Evolutionary conservation across 2,113 vertebrate species (phyloP), one percentile per base, ranked within the genome.

Genomic region (Mastomys coucha): DNA sequence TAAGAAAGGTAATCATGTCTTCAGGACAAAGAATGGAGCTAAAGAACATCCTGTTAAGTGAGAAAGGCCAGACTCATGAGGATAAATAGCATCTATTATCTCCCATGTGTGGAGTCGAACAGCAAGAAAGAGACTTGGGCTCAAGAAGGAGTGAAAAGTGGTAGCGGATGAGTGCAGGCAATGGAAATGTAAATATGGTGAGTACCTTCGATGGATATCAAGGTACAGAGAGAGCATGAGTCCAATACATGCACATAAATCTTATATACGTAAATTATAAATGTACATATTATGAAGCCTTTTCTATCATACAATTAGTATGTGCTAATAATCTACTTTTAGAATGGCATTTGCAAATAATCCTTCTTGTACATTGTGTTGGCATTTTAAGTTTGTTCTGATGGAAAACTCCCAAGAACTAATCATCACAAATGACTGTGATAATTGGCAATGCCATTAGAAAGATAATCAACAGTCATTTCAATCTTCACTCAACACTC

Each of bases 401-500:
- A 76, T 78, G 42, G 19, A 94, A 31, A 24, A 14, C 4, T 5
- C 56, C 60, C 10, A 63, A 88, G 13, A 97, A 31, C 33, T 77
- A 88, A 88, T 60, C 84, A 45, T 60, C 51, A 72, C 16, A 94
- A 70, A 53, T 88, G n/a, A 58, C 17, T 26, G 8, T 51, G 26
- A 63, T 51, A 51, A 36, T 94, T 96, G 63, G n/a, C 76, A 81
- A 39, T 67, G 14, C 28, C 12, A 69, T 36, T 67, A 10, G 2
- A 88, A 81, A 95, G 67, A 65, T 76, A 80, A 81, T 69, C 87
- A 88, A 53, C 31, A 13, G 72, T 81, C 31, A 65, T 67, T 90
- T 96, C 75, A 42, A 53, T 76, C 42, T 82, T 58, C 26, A 13
- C 69, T 93, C 49, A 95, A 86, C 58, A 60, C 28, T 69, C 9